Percentiles rank a stretch among this genome's conserved stretches.
Evolutionary conservation across 2,888 invertebrate species (phyloP).

Genomic region (Encarsia formosa): DNA sequence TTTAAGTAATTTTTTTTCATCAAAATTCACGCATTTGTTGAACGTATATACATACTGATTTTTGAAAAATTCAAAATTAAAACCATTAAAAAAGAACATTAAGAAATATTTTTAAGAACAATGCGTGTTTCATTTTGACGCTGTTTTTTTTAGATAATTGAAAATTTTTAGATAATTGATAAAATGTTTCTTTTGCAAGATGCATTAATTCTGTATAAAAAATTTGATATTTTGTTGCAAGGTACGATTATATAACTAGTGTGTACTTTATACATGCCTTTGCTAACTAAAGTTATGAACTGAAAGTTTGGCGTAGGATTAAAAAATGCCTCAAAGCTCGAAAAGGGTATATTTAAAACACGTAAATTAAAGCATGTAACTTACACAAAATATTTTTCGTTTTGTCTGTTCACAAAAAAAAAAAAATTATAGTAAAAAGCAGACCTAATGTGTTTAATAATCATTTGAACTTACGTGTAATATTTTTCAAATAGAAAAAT

Average conservation of each 20-base stretch:
- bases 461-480: neutral
- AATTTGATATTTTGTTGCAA: neutral
- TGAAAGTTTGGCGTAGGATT: too few relatives aligned
- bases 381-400: too few relatives aligned
- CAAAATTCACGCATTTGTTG: too few relatives aligned
- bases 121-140: slow-evolving; percentile 19
- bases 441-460: slow-evolving; percentile 8
- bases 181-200: neutral
- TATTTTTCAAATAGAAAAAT: too few relatives aligned
- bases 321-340: too few relatives aligned
- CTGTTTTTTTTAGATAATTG: slow-evolving; percentile 16
- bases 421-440: too few relatives aligned
- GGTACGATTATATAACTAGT: slow-evolving; percentile 14
- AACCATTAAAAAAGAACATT: neutral
- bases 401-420: too few relatives aligned
- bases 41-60: neutral
- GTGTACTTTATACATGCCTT: too few relatives aligned
- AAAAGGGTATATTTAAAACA: too few relatives aligned
- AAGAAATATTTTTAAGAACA: slow-evolving; percentile 10
- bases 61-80: neutral
- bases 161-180: slow-evolving; percentile 1
- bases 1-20: slow-evolving; percentile 1
- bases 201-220: slow-evolving; percentile 7
- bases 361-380: too few relatives aligned
- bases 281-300: too few relatives aligned